Conservation (phyloP, 1,140 invertebrate genomes). For the Drosophila dunni region DNA sequence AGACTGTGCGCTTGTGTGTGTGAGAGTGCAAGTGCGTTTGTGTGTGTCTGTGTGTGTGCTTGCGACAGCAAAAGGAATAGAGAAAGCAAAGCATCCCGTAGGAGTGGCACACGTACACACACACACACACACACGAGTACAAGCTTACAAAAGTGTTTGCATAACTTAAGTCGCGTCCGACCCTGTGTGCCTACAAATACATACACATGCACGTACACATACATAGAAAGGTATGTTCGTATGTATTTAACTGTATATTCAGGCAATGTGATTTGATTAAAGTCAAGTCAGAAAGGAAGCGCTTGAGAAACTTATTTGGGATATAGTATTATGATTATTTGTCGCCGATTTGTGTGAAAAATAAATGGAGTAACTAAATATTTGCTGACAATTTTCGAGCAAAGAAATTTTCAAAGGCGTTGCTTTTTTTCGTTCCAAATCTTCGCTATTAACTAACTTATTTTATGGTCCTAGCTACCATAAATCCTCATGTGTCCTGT, state of each 20-base stretch:
- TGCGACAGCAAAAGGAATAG: constrained; percentile 66
- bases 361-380: constrained; percentile 9
- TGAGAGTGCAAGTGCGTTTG: constrained; percentile 13
- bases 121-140: too few relatives aligned
- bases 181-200: constrained; percentile 12
- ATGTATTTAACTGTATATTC: neutral
- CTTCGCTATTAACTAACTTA: too few relatives aligned
- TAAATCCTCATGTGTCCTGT: too few relatives aligned
- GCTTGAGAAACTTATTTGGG: constrained; percentile 10
- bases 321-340: neutral
- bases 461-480: too few relatives aligned
- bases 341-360: constrained; percentile 10
- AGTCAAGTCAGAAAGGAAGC: constrained; percentile 29
- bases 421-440: constrained; percentile 10
- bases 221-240: constrained; percentile 1
- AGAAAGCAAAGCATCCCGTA: constrained; percentile 78
- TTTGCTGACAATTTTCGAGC: constrained; percentile 18
- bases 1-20: neutral
- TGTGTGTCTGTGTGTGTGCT: constrained; percentile 39
- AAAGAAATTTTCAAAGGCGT: constrained; percentile 48
- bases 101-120: constrained; percentile 64
- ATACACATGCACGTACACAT: constrained; percentile 2
- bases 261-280: constrained; percentile 64
- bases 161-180: constrained; percentile 66
- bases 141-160: constrained; percentile 65